These are phyloP conservation scores for Myrmecophaga tridactyla DNA, from an alignment of 2,113 vertebrate species.

Conservation along the genomic window DNA sequence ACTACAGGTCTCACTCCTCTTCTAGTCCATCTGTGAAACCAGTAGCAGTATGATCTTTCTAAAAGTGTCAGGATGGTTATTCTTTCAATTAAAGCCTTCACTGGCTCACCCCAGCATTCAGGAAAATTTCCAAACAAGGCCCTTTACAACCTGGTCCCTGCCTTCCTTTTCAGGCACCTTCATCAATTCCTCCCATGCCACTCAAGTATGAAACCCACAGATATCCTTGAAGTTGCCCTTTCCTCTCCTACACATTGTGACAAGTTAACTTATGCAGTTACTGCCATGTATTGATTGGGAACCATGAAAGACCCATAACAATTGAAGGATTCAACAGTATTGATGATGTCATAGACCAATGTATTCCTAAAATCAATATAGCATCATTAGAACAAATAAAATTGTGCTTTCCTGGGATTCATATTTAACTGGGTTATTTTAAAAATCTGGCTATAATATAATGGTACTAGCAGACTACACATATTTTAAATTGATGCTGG, in stretches of 20 bases:
- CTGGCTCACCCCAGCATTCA: not conserved
- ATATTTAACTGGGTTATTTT: not conserved
- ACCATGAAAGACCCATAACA: not conserved
- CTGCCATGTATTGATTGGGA: not conserved
- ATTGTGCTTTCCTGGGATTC: not conserved
- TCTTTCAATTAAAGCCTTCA: not conserved
- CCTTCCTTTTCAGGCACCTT: not conserved
- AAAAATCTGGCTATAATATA: not conserved
- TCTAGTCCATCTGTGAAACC: not conserved
- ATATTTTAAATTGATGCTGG: not conserved
- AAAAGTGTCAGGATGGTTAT: not conserved
- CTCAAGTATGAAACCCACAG: not conserved
- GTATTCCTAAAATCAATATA: not conserved
- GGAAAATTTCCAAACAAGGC: not conserved
- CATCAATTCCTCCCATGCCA: not conserved
- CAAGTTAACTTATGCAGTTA: not conserved
- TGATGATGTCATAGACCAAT: not conserved
- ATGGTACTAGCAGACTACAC: not conserved
- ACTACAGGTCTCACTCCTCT: not conserved
- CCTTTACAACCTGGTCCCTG: not conserved
- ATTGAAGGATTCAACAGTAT: not conserved
- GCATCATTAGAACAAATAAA: not conserved
- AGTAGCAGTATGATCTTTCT: not conserved
- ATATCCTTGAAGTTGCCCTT: not conserved
- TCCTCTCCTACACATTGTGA: not conserved